Percentiles rank a stretch among this genome's conserved stretches.
Conservation (phyloP, 2,888 invertebrate genomes). For the Cantharis nigra region DNA sequence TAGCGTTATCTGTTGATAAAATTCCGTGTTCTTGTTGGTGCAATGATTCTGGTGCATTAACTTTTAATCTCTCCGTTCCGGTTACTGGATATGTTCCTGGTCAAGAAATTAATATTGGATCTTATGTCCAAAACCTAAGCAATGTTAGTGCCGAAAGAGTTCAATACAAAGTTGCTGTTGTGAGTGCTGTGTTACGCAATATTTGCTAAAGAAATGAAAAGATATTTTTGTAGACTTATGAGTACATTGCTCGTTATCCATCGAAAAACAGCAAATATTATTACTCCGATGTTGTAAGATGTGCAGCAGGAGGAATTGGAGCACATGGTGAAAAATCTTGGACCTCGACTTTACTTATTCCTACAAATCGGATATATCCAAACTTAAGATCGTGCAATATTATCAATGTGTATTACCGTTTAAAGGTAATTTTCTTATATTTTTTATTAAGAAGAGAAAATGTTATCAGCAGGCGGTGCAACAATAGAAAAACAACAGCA, state of each 20-base stretch:
- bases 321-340: slow-evolving; percentile 47
- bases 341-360: slow-evolving; percentile 39
- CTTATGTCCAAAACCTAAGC: too few species aligned
- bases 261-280: neutral
- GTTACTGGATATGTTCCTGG: too few species aligned
- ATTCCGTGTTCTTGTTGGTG: slow-evolving; percentile 21
- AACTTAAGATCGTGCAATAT: slow-evolving; percentile 32
- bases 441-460: too few species aligned
- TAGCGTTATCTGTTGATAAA: slow-evolving; percentile 11
- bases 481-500: too few species aligned
- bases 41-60: slow-evolving; percentile 2
- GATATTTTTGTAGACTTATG: slow-evolving; percentile 5
- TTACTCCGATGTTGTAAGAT: slow-evolving; percentile 6
- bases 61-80: too few species aligned
- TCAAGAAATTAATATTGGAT: too few species aligned
- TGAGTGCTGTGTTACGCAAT: neutral
- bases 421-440: neutral
- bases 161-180: slow-evolving; percentile 8
- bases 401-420: neutral
- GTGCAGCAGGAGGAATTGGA: slow-evolving; percentile 43
- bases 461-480: too few species aligned
- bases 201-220: neutral
- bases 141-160: neutral
- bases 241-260: slow-evolving; percentile 9
- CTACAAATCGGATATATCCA: slow-evolving; percentile 37